Base-by-base conservation (phyloP, 2,113 vertebrate species). In the Austrofundulus limnaeus region DNA sequence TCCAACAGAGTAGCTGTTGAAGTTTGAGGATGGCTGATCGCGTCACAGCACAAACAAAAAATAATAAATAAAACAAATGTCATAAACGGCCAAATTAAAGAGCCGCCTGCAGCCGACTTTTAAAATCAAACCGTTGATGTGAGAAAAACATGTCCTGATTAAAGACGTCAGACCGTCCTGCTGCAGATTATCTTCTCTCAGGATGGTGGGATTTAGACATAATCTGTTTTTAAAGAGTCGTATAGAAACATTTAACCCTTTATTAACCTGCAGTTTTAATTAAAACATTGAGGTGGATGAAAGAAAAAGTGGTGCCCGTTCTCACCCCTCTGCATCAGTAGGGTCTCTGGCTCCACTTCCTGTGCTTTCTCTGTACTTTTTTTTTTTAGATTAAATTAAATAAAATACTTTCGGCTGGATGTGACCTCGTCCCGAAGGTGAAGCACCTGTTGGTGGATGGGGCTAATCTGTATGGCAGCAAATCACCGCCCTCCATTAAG, bases 401-500 rank as follows among this genome's bases (percentile, higher is more conserved):
- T n/a, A n/a, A n/a, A n/a, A n/a, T n/a, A 28, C 7, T 4, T 38
- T 3, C 39, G 15, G 37, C 12, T 41, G 39, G 12, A 14, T 19
- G 1, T 20, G 70, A 75, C 83, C 79, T 85, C 72, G 71, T 62
- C 53, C 49, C 21, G 25, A 69, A 58, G 49, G 77, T 70, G 68
- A n/a, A 55, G 42, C 25, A 61, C 56, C 78, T 46, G 57, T 77
- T 42, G 47, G 42, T 66, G 59, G 61, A 50, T 45, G 15, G 61
- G 74, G n/a, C n/a, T 76, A 56, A 64, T 67, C 7, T 28, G 7
- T 59, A 60, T 65, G 81, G 83, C 87, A 81, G 76, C 81, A 71
- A 91, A 87, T 83, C 59, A 72, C 73, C 84, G 62, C 70, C 74
- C 76, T 80, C 58, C 84, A 81, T 80, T 74, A 68, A 91, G 84